phyloP scores from a whole-genome alignment of 2,797 vertebrate species.

The Florisuga fusca region DNA sequence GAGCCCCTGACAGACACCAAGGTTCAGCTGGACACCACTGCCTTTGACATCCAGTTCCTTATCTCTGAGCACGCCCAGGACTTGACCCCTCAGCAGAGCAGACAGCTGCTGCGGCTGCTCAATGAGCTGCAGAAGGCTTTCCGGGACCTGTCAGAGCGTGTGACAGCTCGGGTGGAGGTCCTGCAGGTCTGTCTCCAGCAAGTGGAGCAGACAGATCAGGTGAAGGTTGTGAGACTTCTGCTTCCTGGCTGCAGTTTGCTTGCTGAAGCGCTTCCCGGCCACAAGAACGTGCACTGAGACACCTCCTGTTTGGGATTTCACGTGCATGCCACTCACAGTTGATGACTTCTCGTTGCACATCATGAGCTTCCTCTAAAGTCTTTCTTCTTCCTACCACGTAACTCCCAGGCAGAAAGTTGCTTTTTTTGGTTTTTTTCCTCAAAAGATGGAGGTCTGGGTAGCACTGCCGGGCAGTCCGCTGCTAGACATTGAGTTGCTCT shows the following conservation, averaged over 20 bases:
- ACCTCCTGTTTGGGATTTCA: neutral
- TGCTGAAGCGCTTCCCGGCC: neutral
- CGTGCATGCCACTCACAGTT: neutral
- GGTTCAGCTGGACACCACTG: conserved; percentile 82
- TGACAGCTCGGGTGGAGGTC: conserved; percentile 78
- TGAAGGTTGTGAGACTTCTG: conserved; percentile 69
- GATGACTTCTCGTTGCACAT: neutral
- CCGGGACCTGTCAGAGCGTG: conserved; percentile 80
- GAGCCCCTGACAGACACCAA: conserved; percentile 80
- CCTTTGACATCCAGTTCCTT: conserved; percentile 88
- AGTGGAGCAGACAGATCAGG: conserved; percentile 69
- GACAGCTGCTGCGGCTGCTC: conserved; percentile 87
- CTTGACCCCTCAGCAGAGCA: conserved; percentile 88
- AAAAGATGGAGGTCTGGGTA: neutral
- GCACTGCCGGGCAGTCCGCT: neutral
- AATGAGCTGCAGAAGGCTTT: conserved; percentile 90
- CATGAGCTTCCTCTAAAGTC: conserved; percentile 27
- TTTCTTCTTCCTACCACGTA: neutral
- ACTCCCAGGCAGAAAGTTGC: neutral
- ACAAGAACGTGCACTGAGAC: neutral
- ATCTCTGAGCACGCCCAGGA: conserved; percentile 92
- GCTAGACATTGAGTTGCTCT: neutral
- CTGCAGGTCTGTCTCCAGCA: conserved; percentile 81
- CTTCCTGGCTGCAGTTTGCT: conserved; percentile 35
- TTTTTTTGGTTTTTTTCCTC: neutral